A percentile compares a stretch with the other conserved stretches of the same genome.
Evolutionary conservation across 2,113 vertebrate genomes (phyloP).

Genomic region (Macquaria ambigua): DNA sequence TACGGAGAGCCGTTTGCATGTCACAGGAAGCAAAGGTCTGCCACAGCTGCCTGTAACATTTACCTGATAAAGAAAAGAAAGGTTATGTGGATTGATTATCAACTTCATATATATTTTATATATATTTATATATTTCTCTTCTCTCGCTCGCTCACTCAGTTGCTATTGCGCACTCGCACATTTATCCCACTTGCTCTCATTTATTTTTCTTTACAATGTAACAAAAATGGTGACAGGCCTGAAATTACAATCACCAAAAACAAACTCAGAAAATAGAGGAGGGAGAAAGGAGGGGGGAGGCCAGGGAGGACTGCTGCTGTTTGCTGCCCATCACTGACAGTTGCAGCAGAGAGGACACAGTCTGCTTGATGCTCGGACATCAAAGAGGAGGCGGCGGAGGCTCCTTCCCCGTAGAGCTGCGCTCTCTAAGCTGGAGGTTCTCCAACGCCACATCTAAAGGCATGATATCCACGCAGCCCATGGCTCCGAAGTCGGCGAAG

Average conservation of each 20-base stretch:
- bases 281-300: constrained; percentile 70
- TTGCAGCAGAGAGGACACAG: constrained; percentile 99
- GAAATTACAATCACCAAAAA: constrained; percentile 99
- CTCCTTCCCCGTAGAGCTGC: constrained; percentile 95
- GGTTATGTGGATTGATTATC: constrained; percentile 99
- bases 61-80: constrained; percentile 96
- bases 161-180: constrained; percentile 70
- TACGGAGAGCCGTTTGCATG: constrained; percentile 94
- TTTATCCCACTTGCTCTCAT: constrained; percentile 82
- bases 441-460: constrained; percentile 99
- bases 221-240: constrained; percentile 99
- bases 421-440: constrained; percentile 97
- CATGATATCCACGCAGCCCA: constrained; percentile 99
- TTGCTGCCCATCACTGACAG: constrained; percentile 96
- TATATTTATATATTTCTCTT: constrained; percentile 89
- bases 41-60: constrained; percentile 92
- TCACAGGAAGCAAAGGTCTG: constrained; percentile 93
- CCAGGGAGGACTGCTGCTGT: constrained; percentile 78
- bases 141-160: constrained; percentile 86
- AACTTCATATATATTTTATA: constrained; percentile 83
- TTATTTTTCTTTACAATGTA: constrained; percentile 99
- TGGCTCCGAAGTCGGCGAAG: constrained; percentile 98
- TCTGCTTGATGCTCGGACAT: constrained; percentile 95
- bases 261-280: constrained; percentile 78
- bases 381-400: constrained; percentile 99